Percentiles rank a stretch among this genome's conserved stretches.
phyloP scores from a whole-genome alignment of 1,140 invertebrate species.

The Apocrypta bakeri region DNA sequence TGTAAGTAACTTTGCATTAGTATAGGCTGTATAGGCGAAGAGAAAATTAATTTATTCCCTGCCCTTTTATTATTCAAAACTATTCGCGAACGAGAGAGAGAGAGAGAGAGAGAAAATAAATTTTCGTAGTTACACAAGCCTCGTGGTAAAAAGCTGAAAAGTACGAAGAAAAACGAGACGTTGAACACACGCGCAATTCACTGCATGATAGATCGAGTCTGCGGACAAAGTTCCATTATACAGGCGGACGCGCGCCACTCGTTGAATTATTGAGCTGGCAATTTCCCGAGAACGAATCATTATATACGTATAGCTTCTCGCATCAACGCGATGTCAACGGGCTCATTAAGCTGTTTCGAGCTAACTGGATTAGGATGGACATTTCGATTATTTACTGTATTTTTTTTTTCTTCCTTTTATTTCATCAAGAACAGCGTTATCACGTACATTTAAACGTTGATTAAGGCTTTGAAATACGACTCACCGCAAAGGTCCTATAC shows the following conservation, averaged over 20 bases:
- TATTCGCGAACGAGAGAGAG: neutral
- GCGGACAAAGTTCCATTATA: slow-evolving; percentile 71
- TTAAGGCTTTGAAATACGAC: too few species aligned
- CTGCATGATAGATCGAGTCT: slow-evolving; percentile 72
- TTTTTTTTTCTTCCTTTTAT: neutral
- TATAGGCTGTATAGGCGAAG: neutral
- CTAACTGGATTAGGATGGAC: slow-evolving; percentile 59
- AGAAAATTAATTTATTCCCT: neutral
- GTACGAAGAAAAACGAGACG: neutral
- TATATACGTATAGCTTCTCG: slow-evolving; percentile 53
- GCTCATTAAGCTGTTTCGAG: slow-evolving; percentile 68
- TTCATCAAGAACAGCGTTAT: neutral
- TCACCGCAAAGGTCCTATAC: too few species aligned
- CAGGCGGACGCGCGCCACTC: slow-evolving; percentile 25
- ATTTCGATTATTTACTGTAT: neutral
- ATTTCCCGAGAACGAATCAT: slow-evolving; percentile 65
- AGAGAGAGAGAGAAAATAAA: neutral
- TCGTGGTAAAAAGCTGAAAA: neutral
- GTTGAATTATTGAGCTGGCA: slow-evolving; percentile 73
- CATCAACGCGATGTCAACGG: slow-evolving; percentile 71
- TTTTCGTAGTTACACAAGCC: neutral
- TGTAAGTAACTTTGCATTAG: neutral
- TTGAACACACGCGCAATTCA: slow-evolving; percentile 68
- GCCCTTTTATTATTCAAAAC: neutral
- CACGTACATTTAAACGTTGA: too few species aligned